Base-by-base conservation (phyloP, 64 coral and sea anemone species). In the Platygyra sinensis region DNA sequence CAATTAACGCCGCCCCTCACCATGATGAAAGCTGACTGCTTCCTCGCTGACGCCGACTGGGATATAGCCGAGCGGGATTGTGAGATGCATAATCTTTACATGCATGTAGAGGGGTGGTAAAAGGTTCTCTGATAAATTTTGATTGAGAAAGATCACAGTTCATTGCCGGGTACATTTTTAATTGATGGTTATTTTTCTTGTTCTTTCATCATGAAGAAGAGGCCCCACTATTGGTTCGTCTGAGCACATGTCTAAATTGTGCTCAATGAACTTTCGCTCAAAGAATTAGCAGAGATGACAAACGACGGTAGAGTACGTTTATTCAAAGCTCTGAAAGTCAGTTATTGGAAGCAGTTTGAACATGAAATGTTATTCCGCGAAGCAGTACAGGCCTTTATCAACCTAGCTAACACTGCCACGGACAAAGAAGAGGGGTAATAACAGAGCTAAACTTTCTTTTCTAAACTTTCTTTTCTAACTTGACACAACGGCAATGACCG, bases 341-440 rank as follows among this genome's bases (percentile, higher is more conserved):
- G 97, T 69, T 99, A 95, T 32, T 99, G 97, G 97, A 99, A 99
- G 75, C 97, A 99, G 78, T 99, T 99, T 89, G 97, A 99, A 38
- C 97, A 99, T 39, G 97, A 94, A 0, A 99, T 99, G 97, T 60
- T 99, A 38, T 99, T 94, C 24, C 97, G 97, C 61, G 97, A 99
- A 24, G 97, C 97, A 28, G 97, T 99, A 15, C 97, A 99, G 71
- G 73, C 94, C 8, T 75, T 99, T 17, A 99, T 83, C 46, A 87
- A 94, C 25, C 65, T 95, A 28, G 97, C 97, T 0, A 94, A 99
- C 64, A 88, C 62, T 15, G 94, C 90, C 13, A 93, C 92, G 87
- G 97, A 99, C 65, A 75, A 87, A 16, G 67, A 80, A 76, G 80
- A 94, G 32, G 95, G 93, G 96, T 98, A 57, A 33, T 27, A 69